Conservation (phyloP, 2,113 vertebrate species). For the Lasiurus borealis region DNA sequence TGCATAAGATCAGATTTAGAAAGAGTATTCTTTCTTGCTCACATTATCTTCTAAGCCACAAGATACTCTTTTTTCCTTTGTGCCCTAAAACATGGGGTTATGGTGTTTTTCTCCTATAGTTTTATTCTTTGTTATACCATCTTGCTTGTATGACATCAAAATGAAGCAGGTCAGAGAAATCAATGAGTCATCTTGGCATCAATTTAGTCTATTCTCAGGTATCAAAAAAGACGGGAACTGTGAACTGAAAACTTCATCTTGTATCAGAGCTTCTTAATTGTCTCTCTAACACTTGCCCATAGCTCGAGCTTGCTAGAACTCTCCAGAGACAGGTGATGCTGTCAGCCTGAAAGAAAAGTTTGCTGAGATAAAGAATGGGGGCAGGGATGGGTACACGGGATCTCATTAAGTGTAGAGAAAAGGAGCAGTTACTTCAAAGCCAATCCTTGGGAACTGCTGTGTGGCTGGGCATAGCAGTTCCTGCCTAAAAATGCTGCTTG, state of each 20-base stretch:
- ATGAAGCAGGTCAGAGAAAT: constrained; percentile 83
- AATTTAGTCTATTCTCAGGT: constrained; percentile 83
- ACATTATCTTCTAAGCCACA: constrained; percentile 39
- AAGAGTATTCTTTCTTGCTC: constrained; percentile 62
- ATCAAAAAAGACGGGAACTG: constrained; percentile 83
- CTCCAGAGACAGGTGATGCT: constrained; percentile 78
- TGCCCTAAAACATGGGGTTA: constrained; percentile 68
- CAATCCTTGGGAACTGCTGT: not conserved
- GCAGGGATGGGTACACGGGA: not conserved
- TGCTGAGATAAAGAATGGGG: constrained; percentile 41
- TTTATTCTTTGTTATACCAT: constrained; percentile 77
- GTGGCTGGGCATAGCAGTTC: not conserved
- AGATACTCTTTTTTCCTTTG: constrained; percentile 55
- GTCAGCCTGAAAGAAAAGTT: constrained; percentile 65
- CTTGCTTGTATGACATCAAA: constrained; percentile 81
- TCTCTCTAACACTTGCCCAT: constrained; percentile 81
- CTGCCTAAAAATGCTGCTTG: not conserved
- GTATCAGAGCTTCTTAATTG: constrained; percentile 85
- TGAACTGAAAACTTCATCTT: constrained; percentile 81
- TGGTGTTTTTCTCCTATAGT: constrained; percentile 66
- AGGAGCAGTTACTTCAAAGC: not conserved
- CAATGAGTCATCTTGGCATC: constrained; percentile 83
- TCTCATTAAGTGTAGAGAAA: not conserved
- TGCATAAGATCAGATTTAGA: constrained; percentile 59
- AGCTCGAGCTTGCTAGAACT: constrained; percentile 84